These are phyloP conservation scores for Chelonus insularis DNA, from an alignment of 1,140 invertebrate species.

Conservation along the genomic window DNA sequence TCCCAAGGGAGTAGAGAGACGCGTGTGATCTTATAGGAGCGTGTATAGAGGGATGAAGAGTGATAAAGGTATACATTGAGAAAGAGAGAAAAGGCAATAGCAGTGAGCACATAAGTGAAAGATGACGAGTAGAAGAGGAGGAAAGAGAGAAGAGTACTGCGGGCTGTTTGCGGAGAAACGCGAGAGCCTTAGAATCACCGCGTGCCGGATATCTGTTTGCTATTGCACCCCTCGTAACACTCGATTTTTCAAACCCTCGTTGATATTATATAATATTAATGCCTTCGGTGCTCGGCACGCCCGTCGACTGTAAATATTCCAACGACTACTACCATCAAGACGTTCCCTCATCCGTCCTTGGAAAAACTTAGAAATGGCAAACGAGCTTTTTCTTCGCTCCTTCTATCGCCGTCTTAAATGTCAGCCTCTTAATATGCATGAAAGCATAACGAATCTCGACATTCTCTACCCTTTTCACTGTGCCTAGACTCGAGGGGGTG, in stretches of 20 bases:
- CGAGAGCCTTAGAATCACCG: constrained; percentile 48
- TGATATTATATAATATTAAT: constrained; percentile 62
- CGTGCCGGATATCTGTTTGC: constrained; percentile 41
- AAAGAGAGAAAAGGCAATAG: no score
- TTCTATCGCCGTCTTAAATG: background rate
- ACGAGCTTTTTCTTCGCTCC: constrained; percentile 35
- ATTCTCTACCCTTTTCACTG: background rate
- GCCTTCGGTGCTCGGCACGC: constrained; percentile 55
- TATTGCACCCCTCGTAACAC: constrained; percentile 39
- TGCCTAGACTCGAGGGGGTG: background rate
- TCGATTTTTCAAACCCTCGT: constrained; percentile 57
- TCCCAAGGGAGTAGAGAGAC: constrained; percentile 8
- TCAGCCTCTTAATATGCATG: constrained; percentile 14
- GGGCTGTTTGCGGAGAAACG: constrained; percentile 57
- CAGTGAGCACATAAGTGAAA: no score
- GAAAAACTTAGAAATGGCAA: background rate
- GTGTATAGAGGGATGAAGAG: constrained; percentile 31
- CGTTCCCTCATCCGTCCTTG: background rate
- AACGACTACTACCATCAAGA: constrained; percentile 4
- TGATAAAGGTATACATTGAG: constrained; percentile 30
- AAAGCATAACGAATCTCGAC: constrained; percentile 16
- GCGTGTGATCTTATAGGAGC: background rate
- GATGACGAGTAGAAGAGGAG: no score
- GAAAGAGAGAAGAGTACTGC: constrained; percentile 4
- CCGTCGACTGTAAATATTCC: constrained; percentile 52